Percentiles rank a stretch among this genome's conserved stretches.
phyloP scores from a whole-genome alignment of 2,113 vertebrate species.

The Eupsittula cactorum region DNA sequence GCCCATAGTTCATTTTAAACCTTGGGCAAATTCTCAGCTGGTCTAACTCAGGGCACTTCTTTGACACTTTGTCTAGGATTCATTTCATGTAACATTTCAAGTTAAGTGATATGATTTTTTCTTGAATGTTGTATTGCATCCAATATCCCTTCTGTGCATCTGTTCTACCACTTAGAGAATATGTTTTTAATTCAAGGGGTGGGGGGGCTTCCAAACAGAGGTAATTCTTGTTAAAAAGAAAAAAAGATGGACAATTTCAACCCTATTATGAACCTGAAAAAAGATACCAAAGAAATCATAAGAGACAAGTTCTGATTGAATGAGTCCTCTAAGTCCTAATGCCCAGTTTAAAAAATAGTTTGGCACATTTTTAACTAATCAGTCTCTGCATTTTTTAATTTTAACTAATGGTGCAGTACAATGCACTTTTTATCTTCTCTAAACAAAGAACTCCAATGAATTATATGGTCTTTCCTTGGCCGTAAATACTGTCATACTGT shows the following conservation, averaged over 20 bases:
- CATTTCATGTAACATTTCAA: background rate
- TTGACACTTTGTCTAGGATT: background rate
- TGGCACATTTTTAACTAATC: background rate
- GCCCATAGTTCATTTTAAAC: constrained; percentile 31
- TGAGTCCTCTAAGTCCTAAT: background rate
- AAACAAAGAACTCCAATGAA: background rate
- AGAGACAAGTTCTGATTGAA: background rate
- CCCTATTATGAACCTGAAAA: background rate
- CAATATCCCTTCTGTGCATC: background rate
- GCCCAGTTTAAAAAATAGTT: background rate
- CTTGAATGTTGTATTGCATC: background rate
- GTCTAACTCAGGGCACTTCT: background rate
- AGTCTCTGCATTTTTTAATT: background rate
- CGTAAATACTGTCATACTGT: constrained; percentile 8
- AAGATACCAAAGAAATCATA: background rate
- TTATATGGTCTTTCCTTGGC: background rate
- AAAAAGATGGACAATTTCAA: background rate
- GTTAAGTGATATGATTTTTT: background rate
- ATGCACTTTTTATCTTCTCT: background rate
- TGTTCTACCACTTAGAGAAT: background rate
- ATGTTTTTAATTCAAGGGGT: background rate
- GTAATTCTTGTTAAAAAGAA: background rate
- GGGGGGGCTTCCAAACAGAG: background rate
- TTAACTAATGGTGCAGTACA: background rate
- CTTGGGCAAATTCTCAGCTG: constrained; percentile 20